phyloP scores from a whole-genome alignment of 2,888 invertebrate genomes.

The Xylota sylvarum region DNA sequence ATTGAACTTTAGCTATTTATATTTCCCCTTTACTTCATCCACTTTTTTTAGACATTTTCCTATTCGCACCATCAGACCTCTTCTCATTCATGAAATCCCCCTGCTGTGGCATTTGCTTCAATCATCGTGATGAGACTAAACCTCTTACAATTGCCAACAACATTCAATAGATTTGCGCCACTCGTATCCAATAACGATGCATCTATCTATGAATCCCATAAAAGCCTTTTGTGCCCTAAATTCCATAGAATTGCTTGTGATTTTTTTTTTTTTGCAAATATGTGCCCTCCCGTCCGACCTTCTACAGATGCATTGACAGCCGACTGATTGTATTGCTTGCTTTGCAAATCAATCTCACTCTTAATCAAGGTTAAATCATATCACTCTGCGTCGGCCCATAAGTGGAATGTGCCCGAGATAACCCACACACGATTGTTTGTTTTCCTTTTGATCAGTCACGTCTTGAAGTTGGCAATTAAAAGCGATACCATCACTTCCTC shows the following conservation, averaged over 20 bases:
- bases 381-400: slow-evolving; percentile 30
- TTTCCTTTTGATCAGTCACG: slow-evolving; percentile 69
- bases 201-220: background rate
- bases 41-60: no score
- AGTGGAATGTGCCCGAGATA: slow-evolving; percentile 55
- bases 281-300: slow-evolving; percentile 36
- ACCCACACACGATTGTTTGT: slow-evolving; percentile 56
- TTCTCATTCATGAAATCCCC: no score
- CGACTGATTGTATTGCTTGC: slow-evolving; percentile 51
- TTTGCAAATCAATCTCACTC: slow-evolving; percentile 56
- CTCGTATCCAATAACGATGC: background rate
- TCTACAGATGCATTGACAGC: slow-evolving; percentile 55
- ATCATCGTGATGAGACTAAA: no score
- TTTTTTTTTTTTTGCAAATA: slow-evolving; percentile 8
- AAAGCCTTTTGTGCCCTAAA: slow-evolving; percentile 9
- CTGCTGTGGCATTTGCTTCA: no score
- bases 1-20: no score
- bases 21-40: no score
- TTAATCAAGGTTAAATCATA: slow-evolving; percentile 69
- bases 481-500: slow-evolving; percentile 40
- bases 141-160: background rate
- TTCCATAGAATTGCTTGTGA: slow-evolving; percentile 12
- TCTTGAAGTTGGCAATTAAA: slow-evolving; percentile 39
- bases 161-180: background rate
- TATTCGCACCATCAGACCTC: no score